Conservation (phyloP, 2,888 invertebrate genomes). For the Lottia scabra region DNA sequence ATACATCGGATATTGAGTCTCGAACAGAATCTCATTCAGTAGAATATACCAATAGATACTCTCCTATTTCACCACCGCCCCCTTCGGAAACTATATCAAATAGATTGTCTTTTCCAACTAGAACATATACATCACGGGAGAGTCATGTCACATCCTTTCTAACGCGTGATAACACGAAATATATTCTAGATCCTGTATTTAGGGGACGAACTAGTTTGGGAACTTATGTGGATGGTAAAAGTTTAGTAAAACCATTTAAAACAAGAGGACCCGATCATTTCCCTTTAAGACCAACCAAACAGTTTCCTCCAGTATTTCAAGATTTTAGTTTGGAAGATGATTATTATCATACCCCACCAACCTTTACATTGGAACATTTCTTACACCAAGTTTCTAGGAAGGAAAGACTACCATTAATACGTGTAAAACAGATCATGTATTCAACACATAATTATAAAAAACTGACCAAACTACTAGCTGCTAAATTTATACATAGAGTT, state of each 20-base stretch:
- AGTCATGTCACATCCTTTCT: conserved; percentile 36
- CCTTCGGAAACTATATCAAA: conserved; percentile 52
- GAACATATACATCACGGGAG: conserved; percentile 21
- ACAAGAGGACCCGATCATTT: conserved; percentile 60
- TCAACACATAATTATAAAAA: conserved; percentile 63
- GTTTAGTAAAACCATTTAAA: conserved; percentile 56
- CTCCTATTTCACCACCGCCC: conserved; percentile 47
- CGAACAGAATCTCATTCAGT: neutral
- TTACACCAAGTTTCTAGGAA: conserved; percentile 51
- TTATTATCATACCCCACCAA: conserved; percentile 51
- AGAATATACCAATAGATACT: neutral
- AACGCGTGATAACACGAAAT: conserved; percentile 49
- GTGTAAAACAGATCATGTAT: conserved; percentile 49
- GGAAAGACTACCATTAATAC: conserved; percentile 45
- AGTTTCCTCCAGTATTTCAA: conserved; percentile 43
- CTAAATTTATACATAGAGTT: conserved; percentile 31
- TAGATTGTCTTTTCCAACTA: conserved; percentile 23
- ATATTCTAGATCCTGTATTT: conserved; percentile 53
- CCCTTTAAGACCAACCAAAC: conserved; percentile 48
- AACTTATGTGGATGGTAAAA: conserved; percentile 59
- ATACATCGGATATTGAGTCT: conserved; percentile 44
- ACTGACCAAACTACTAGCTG: conserved; percentile 55
- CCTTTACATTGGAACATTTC: conserved; percentile 64
- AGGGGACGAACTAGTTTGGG: conserved; percentile 52
- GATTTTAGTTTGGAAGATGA: conserved; percentile 53